Evolutionary conservation across 2,888 invertebrate genomes (phyloP).

Genomic region (Cryptops parisi): DNA sequence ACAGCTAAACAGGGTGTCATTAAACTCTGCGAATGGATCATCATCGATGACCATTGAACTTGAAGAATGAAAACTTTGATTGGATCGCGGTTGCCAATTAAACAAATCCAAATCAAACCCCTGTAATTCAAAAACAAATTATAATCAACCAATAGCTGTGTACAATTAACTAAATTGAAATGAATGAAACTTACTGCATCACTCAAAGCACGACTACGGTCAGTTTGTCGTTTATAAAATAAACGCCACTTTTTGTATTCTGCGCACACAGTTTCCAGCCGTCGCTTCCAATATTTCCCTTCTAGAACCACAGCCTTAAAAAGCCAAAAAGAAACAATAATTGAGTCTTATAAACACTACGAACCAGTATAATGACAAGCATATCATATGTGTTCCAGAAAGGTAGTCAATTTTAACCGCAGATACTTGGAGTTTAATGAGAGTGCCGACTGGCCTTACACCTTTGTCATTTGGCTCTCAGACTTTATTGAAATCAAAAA

Average conservation of each 20-base stretch:
- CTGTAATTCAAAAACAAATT: background rate
- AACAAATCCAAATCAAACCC: slow-evolving; percentile 27
- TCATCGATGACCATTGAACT: slow-evolving; percentile 64
- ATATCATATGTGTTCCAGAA: too few relatives aligned
- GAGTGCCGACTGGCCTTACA: too few relatives aligned
- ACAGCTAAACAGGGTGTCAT: slow-evolving; percentile 78
- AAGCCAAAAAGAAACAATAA: slow-evolving; percentile 27
- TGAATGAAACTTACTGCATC: slow-evolving; percentile 2
- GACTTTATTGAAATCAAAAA: too few relatives aligned
- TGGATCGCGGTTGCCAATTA: slow-evolving; percentile 53
- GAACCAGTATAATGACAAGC: too few relatives aligned
- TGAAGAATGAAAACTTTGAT: slow-evolving; percentile 42
- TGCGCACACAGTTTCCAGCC: slow-evolving; percentile 87
- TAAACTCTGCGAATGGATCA: slow-evolving; percentile 63
- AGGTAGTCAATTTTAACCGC: too few relatives aligned
- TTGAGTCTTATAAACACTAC: too few relatives aligned
- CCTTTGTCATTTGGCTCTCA: too few relatives aligned
- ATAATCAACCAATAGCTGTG: too few relatives aligned
- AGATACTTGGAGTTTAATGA: too few relatives aligned
- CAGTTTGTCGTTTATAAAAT: slow-evolving; percentile 63
- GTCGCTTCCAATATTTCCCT: slow-evolving; percentile 99
- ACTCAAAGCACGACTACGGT: slow-evolving; percentile 28
- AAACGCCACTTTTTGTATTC: slow-evolving; percentile 99
- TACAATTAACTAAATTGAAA: slow-evolving; percentile 8
- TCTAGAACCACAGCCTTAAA: slow-evolving; percentile 94